Percentiles rank a stretch among this genome's conserved stretches.
Evolutionary conservation across 2,113 vertebrate genomes (phyloP).

Genomic region (Bufo bufo): DNA sequence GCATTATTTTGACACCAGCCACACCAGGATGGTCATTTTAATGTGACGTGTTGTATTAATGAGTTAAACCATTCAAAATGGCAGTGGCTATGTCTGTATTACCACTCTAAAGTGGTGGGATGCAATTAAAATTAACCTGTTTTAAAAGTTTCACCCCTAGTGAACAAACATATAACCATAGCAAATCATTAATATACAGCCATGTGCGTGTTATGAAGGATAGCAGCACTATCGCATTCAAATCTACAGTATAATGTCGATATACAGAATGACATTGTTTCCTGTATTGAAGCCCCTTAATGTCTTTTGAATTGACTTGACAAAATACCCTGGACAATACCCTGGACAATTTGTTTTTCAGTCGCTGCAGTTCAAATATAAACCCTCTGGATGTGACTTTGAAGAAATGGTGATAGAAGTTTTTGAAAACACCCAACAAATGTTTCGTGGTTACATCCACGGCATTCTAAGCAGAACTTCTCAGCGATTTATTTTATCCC

Average conservation of each 20-base stretch:
- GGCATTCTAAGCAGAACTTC: neutral
- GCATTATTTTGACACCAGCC: no score
- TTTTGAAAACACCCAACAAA: slow-evolving; percentile 23
- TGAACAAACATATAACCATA: no score
- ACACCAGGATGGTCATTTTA: no score
- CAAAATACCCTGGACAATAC: neutral
- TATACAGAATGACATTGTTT: neutral
- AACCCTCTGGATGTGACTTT: slow-evolving; percentile 11
- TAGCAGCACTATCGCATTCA: neutral
- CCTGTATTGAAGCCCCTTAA: neutral
- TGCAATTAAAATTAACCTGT: no score
- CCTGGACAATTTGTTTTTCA: slow-evolving; percentile 7
- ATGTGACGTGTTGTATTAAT: no score
- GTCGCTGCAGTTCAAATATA: neutral
- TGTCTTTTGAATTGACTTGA: neutral
- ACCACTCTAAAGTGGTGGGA: no score
- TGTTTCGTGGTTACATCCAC: neutral
- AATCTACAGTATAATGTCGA: neutral
- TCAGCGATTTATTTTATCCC: slow-evolving; percentile 8
- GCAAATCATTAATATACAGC: no score
- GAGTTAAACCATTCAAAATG: no score
- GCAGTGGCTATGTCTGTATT: no score
- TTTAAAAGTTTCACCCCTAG: no score
- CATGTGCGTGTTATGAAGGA: no score
- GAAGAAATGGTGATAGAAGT: slow-evolving; percentile 3